A percentile compares a stretch with the other conserved stretches of the same genome.
phyloP scores from a whole-genome alignment of 1,140 invertebrate genomes.

The Sitophilus oryzae region DNA sequence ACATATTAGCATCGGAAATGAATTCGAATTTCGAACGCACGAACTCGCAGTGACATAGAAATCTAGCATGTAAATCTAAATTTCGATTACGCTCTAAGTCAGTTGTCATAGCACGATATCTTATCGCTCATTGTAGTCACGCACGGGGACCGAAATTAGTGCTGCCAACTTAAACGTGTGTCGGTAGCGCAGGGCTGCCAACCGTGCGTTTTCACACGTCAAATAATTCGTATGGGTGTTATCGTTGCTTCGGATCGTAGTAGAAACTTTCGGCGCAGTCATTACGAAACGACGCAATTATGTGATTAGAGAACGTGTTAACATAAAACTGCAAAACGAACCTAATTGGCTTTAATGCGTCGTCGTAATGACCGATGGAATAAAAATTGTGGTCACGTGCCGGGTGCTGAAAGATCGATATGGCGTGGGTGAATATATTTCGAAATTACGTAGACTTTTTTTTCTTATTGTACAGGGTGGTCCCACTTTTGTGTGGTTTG shows the following conservation, averaged over 20 bases:
- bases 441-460: too few species aligned
- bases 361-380: neutral
- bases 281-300: neutral
- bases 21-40: neutral
- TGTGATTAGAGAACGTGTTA: slow-evolving; percentile 2
- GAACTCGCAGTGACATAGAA: neutral
- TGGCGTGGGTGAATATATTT: neutral
- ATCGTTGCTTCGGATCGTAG: neutral
- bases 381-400: neutral
- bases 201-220: neutral
- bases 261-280: neutral
- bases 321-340: neutral
- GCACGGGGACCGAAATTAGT: neutral
- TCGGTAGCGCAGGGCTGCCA: neutral
- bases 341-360: neutral
- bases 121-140: neutral
- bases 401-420: neutral
- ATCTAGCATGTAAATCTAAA: slow-evolving; percentile 4
- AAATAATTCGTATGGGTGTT: slow-evolving; percentile 3
- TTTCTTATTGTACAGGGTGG: too few species aligned
- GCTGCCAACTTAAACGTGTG: neutral
- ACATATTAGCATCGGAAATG: neutral
- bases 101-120: neutral
- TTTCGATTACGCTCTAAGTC: slow-evolving; percentile 1
- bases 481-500: too few species aligned